Conservation (phyloP, 1,140 invertebrate genomes). For the Hermatobates lingyangjiaoensis region DNA sequence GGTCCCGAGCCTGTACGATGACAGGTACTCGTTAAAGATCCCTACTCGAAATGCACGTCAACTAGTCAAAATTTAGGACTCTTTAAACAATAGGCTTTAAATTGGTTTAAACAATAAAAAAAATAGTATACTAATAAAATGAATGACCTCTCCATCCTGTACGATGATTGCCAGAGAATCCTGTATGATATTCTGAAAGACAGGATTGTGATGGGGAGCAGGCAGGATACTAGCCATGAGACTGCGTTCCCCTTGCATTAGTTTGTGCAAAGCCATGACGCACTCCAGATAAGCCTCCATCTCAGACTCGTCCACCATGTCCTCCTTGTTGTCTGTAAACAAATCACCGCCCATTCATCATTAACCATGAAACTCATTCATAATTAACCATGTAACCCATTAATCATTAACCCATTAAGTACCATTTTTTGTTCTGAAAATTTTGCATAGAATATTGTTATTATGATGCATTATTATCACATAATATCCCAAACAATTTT, state of each 20-base stretch:
- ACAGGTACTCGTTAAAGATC: no score
- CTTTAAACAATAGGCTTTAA: background rate
- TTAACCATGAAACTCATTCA: no score
- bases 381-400: background rate
- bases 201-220: slow-evolving; percentile 51
- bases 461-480: no score
- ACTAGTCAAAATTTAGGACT: no score
- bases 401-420: background rate
- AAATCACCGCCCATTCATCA: no score
- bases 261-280: slow-evolving; percentile 63
- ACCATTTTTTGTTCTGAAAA: background rate
- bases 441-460: no score
- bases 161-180: slow-evolving; percentile 70
- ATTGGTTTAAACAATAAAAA: background rate
- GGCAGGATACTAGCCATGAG: slow-evolving; percentile 72
- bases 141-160: slow-evolving; percentile 55
- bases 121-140: background rate
- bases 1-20: no score
- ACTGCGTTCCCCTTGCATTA: slow-evolving; percentile 72
- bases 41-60: no score
- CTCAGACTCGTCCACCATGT: slow-evolving; percentile 56
- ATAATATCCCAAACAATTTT: no score
- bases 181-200: slow-evolving; percentile 67
- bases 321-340: slow-evolving; percentile 31
- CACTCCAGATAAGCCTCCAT: slow-evolving; percentile 73